A percentile compares a stretch with the other conserved stretches of the same genome.
Conservation (phyloP, 2,888 invertebrate genomes). For the Andrena bucephala region DNA sequence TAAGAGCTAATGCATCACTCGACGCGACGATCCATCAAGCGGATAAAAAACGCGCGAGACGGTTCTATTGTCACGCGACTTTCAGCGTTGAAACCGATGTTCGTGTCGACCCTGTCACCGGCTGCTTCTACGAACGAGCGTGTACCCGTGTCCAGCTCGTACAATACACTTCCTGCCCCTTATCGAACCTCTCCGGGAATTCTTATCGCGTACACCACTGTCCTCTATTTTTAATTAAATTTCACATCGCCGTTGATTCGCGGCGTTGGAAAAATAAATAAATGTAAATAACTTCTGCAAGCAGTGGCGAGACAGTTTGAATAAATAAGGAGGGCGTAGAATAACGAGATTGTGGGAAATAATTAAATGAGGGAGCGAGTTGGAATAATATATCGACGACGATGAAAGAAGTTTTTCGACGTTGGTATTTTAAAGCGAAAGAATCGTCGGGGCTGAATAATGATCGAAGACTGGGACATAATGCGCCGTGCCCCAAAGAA, state of each 20-base stretch:
- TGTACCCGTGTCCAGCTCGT: slow-evolving; percentile 4
- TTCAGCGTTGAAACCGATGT: slow-evolving; percentile 14
- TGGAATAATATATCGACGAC: neutral
- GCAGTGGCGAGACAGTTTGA: neutral
- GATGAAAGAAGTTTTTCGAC: neutral
- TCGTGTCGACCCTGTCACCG: slow-evolving; percentile 21
- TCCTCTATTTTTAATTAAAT: too few species aligned
- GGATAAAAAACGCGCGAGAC: slow-evolving; percentile 13
- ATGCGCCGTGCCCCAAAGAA: slow-evolving; percentile 6
- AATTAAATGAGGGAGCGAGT: too few species aligned
- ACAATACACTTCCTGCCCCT: neutral
- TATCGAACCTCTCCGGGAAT: neutral
- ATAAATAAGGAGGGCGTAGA: neutral
- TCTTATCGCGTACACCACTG: neutral
- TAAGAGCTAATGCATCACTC: slow-evolving; percentile 50
- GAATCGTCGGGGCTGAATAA: neutral
- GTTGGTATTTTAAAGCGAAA: neutral
- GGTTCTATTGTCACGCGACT: slow-evolving; percentile 52
- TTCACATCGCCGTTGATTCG: too few species aligned
- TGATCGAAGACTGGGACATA: neutral
- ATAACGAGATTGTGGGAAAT: neutral
- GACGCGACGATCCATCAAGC: slow-evolving; percentile 55
- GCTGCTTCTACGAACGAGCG: slow-evolving; percentile 18
- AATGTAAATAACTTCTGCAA: too few species aligned
- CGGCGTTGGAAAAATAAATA: too few species aligned